Base-by-base conservation (phyloP, 2,888 invertebrate species). In the Bruchidius siliquastri region DNA sequence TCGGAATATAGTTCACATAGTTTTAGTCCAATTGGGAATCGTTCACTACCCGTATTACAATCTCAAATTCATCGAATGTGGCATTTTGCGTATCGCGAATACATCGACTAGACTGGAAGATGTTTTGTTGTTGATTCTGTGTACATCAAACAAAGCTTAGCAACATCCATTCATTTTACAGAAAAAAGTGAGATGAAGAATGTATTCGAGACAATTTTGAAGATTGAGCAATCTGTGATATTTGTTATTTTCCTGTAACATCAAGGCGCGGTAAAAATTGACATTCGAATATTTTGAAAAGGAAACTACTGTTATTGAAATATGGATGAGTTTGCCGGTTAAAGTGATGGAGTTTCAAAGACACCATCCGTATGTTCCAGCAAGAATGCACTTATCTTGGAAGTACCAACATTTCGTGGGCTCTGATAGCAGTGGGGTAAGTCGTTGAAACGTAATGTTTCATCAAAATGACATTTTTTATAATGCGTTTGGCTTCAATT, bases 351-450 rank as follows among this genome's bases (percentile, higher is more conserved):
- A 81, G 71, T 81, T 79, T 77, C 81, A 81, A 70, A 80, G 77
- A 69, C 80, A 80, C 66, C 71, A 71, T 18, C 71, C 66, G 21
- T 71, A 73, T 30, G 79, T 77, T 68, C 71, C 76, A 68, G 74
- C 74, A 21, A 74, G 75, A 20, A 78, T 77, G 68, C 79, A 78
- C 32, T 74, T 78, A 70, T 70, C 78, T 49, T 80, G 80, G 80
- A 80, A 80, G 72, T 79, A 80, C 67, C 72, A 74, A 8, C 79
- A 79, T n/a, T 77, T 77, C 69, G 73, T 76, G n/a, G 79, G 80
- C 72, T 79, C 79, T 13, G 82, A 82, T 73, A 82, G 49, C 49
- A 49, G 81, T 74, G 82, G 82, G 77, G 82, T 82, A 72, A 82
- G 82, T 81, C 21, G 49, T 13, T 49, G 1, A 18, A 49, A 49